Evolutionary conservation across 2,888 invertebrate genomes (phyloP).

Genomic region (Caenorhabditis japonica): DNA sequence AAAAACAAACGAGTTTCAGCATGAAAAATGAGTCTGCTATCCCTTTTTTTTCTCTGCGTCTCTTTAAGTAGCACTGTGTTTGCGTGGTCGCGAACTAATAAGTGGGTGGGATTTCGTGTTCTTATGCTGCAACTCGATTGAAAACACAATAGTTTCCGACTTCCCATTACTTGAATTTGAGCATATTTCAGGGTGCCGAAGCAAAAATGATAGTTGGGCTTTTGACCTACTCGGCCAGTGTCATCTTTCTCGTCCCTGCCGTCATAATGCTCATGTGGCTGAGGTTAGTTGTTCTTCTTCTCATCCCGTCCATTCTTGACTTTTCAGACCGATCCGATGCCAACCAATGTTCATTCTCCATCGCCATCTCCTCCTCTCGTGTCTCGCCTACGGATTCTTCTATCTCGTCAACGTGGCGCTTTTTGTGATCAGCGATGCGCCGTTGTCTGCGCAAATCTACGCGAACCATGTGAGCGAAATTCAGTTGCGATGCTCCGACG

Average conservation of each 20-base stretch:
- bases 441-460: conserved; percentile 58
- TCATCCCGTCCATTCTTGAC: conserved; percentile 4
- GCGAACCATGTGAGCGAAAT: conserved; percentile 70
- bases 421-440: conserved; percentile 66
- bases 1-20: too few relatives aligned
- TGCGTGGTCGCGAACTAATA: too few relatives aligned
- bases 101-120: too few relatives aligned
- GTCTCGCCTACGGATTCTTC: conserved; percentile 66
- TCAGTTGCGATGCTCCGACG: too few relatives aligned
- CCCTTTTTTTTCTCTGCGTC: too few relatives aligned
- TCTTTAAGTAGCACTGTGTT: too few relatives aligned
- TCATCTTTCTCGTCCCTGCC: conserved; percentile 71
- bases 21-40: too few relatives aligned
- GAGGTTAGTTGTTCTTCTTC: conserved; percentile 24
- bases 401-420: conserved; percentile 71
- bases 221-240: conserved; percentile 66
- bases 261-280: conserved; percentile 61
- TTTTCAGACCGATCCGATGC: conserved; percentile 65
- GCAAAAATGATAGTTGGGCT: conserved; percentile 63
- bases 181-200: conserved; percentile 61
- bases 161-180: too few relatives aligned
- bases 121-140: too few relatives aligned
- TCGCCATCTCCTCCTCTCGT: conserved; percentile 71
- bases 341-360: conserved; percentile 74
- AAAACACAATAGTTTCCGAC: too few relatives aligned